These are phyloP conservation scores for Meloe dianella DNA, from an alignment of 2,888 invertebrate species.

Conservation along the genomic window DNA sequence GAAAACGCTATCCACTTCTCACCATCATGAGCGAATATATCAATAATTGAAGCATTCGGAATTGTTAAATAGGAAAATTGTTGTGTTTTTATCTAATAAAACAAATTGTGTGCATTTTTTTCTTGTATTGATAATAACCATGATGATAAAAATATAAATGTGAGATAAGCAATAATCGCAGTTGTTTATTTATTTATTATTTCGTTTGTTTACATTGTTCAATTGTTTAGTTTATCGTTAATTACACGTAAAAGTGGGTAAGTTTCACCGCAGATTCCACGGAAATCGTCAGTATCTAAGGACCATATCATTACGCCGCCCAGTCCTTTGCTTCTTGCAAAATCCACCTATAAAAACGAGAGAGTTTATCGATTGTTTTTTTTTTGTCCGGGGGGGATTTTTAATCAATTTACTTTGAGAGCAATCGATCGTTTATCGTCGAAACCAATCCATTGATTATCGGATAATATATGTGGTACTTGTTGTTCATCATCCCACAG, in stretches of 20 bases:
- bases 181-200: background rate
- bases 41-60: background rate
- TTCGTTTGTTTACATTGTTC: background rate
- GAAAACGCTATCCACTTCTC: constrained; percentile 49
- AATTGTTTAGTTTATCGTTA: constrained; percentile 17
- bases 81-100: too few relatives aligned
- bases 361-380: background rate
- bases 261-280: constrained; percentile 61
- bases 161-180: constrained; percentile 1
- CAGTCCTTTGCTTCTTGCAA: constrained; percentile 45
- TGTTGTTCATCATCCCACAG: constrained; percentile 51
- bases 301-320: constrained; percentile 78
- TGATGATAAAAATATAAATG: constrained; percentile 56
- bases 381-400: too few relatives aligned
- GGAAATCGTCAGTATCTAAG: constrained; percentile 77
- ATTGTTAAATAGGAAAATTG: too few relatives aligned
- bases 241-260: constrained; percentile 65
- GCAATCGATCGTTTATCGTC: constrained; percentile 66
- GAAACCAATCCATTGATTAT: constrained; percentile 71
- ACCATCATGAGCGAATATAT: constrained; percentile 28
- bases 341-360: constrained; percentile 23
- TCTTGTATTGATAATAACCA: too few relatives aligned
- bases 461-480: constrained; percentile 66
- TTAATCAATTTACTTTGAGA: constrained; percentile 56
- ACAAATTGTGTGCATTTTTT: too few relatives aligned